Evolutionary conservation across 37 sponge, comb jelly and placozoan species (phyloP).

Genomic region (Diacarnus erythraeanus): DNA sequence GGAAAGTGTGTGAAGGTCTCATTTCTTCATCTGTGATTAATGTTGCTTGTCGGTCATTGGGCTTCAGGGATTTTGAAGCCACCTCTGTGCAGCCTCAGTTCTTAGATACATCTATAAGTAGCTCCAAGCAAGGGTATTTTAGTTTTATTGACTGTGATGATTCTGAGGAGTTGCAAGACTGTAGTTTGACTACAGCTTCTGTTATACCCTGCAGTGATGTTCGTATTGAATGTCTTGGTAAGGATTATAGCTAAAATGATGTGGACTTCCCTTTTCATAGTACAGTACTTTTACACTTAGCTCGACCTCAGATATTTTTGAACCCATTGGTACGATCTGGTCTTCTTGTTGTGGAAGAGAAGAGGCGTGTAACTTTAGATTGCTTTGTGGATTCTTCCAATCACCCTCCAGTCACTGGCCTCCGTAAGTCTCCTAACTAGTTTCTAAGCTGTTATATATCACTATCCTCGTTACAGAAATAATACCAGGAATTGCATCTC

Average conservation of each 20-base stretch:
- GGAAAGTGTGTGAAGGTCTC: background rate
- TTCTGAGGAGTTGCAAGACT: background rate
- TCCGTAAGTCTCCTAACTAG: background rate
- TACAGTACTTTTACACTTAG: background rate
- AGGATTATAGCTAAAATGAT: background rate
- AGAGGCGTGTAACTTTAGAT: background rate
- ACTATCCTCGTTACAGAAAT: too few relatives aligned
- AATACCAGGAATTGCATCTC: too few relatives aligned
- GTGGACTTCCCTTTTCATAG: background rate
- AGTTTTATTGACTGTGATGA: background rate
- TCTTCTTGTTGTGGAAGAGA: background rate
- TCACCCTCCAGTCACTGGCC: background rate
- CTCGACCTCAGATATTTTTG: background rate
- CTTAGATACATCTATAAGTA: background rate
- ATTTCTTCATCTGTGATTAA: background rate
- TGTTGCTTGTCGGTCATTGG: background rate
- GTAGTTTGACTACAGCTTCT: background rate
- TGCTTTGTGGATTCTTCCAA: background rate
- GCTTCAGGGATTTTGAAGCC: background rate
- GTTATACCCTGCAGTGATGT: background rate
- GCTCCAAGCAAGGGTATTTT: background rate
- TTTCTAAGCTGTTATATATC: too few relatives aligned
- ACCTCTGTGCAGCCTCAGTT: background rate
- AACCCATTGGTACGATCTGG: background rate
- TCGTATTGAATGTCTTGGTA: background rate